Evolutionary conservation across 2,113 vertebrate species (phyloP), one percentile per base, ranked within the genome.

Genomic region (Nibea albiflora): DNA sequence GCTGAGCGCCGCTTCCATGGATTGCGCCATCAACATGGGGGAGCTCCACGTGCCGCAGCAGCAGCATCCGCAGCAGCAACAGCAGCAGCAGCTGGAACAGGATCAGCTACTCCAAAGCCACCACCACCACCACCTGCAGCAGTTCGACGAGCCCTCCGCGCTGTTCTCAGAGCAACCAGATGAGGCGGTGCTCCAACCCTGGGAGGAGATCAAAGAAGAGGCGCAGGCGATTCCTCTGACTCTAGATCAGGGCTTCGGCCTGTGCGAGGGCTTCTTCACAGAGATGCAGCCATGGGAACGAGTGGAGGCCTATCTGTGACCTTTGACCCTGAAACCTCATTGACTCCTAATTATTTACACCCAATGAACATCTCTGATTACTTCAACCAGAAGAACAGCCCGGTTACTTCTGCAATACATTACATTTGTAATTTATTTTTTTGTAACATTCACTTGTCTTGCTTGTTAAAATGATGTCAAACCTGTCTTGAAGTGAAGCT

Each of bases 281-380:
- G 96, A 96, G 84, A 93, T 95, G 85, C 95, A 94, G 83, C 92
- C 94, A 4, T 96, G 96, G 95, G 95, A 96, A 60, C 85, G 87
- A 80, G 93, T 85, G 19, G 95, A 96, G 71, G 83, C 90, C 57
- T 94, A 93, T 62, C 88, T 95, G 93, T 96, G 93, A 96, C 85
- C 76, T 70, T 47, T 75, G 65, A 87, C 50, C 78, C 52, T 42
- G 7, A n/a, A 39, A 74, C 39, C 39, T 75, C 65, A 85, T 7
- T 79, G 67, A 85, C 82, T 78, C 12, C 66, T 62, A 19, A 56
- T 65, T 19, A 77, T 84, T 64, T 61, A 8, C 58, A 70, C 57
- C 24, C 54, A 63, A 2, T 50, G 26, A 57, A 62, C 65, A 57
- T n/a, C 47, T 47, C 61, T 76, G 44, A 77, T 62, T 70, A 49